Percentiles rank a stretch among this genome's conserved stretches.
phyloP scores from a whole-genome alignment of 2,797 vertebrate species.

The Lithobates sylvaticus region DNA sequence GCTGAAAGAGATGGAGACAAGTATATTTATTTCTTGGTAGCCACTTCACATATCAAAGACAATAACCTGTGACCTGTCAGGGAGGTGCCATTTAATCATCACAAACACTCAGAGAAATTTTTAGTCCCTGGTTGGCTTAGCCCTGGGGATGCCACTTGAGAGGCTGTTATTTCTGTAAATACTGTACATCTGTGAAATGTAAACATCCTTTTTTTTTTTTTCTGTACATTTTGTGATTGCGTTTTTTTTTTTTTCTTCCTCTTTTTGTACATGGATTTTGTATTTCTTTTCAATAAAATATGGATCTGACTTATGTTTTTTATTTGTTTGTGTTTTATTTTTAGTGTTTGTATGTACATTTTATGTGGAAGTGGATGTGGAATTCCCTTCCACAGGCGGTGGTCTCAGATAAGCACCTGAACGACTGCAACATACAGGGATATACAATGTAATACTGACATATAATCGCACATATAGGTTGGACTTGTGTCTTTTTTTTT shows the following conservation, averaged over 20 bases:
- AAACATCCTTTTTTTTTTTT: slow-evolving; percentile 52
- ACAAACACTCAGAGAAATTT: not conserved
- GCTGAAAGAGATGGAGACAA: slow-evolving; percentile 31
- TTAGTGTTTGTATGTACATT: not conserved
- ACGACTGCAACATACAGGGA: too few relatives aligned
- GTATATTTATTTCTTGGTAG: slow-evolving; percentile 45
- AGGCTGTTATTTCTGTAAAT: slow-evolving; percentile 68
- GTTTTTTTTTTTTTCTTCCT: slow-evolving; percentile 65
- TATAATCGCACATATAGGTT: too few relatives aligned
- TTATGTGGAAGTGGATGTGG: too few relatives aligned
- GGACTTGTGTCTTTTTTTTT: too few relatives aligned
- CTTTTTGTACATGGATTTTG: slow-evolving; percentile 77
- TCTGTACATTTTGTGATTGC: slow-evolving; percentile 73
- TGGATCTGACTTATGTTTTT: slow-evolving; percentile 61
- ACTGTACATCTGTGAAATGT: slow-evolving; percentile 70
- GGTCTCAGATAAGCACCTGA: too few relatives aligned
- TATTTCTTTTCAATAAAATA: slow-evolving; percentile 81
- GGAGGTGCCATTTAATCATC: not conserved
- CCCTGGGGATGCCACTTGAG: slow-evolving; percentile 2
- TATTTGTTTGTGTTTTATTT: too few relatives aligned
- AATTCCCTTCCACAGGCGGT: too few relatives aligned
- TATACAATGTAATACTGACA: too few relatives aligned
- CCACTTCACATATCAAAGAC: slow-evolving; percentile 6
- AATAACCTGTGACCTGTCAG: slow-evolving; percentile 22
- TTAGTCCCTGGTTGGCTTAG: slow-evolving; percentile 9